Evolutionary conservation across 2,797 vertebrate genomes (phyloP).

Genomic region (Manis pentadactyla): DNA sequence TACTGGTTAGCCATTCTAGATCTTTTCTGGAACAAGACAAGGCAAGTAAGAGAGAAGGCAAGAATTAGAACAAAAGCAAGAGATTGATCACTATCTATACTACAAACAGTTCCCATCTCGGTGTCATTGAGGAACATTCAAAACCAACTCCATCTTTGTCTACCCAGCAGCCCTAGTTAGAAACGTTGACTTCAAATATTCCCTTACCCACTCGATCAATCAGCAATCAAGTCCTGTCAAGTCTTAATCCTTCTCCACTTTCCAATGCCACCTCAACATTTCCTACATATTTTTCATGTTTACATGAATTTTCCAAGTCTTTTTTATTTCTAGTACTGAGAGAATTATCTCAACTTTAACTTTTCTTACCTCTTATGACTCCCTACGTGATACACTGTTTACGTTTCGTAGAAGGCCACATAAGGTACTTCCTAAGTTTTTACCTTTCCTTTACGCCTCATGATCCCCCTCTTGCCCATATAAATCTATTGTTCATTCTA

Average conservation of each 20-base stretch:
- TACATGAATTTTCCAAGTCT: not conserved
- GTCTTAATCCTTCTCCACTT: not conserved
- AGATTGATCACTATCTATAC: not conserved
- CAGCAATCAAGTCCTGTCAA: not conserved
- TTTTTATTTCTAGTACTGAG: not conserved
- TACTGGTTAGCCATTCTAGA: not conserved
- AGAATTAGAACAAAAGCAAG: not conserved
- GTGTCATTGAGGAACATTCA: not conserved
- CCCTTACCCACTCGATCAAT: not conserved
- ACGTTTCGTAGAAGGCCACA: not conserved
- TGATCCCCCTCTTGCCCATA: not conserved
- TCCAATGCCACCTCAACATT: not conserved
- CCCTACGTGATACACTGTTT: not conserved
- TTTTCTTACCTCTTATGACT: not conserved
- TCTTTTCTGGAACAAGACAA: constrained; percentile 1
- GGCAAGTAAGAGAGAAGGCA: not conserved
- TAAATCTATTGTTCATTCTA: not conserved
- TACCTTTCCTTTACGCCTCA: not conserved
- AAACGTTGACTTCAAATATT: not conserved
- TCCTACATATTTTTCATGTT: not conserved
- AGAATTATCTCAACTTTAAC: not conserved
- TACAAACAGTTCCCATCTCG: not conserved
- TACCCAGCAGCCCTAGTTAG: not conserved
- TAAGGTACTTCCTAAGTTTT: not conserved
- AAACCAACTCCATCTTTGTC: not conserved